Conservation (phyloP, 2,888 invertebrate genomes). For the Drosophila tripunctata region DNA sequence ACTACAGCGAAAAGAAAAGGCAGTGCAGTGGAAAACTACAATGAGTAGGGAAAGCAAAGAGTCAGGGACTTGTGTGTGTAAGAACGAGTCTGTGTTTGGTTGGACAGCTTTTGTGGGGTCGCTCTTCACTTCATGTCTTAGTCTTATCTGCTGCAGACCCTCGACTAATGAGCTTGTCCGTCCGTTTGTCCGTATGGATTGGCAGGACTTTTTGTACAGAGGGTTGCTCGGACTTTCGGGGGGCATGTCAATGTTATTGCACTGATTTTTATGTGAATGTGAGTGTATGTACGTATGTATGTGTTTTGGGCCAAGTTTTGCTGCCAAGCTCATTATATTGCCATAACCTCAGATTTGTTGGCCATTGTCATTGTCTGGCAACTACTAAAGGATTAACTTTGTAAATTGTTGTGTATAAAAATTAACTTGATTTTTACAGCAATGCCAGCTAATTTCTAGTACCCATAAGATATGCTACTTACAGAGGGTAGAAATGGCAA, state of each 20-base stretch:
- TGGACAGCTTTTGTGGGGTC: conserved; percentile 37
- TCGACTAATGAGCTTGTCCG: conserved; percentile 68
- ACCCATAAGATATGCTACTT: background rate
- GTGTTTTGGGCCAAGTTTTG: conserved; percentile 6
- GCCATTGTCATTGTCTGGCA: conserved; percentile 49
- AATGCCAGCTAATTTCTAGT: conserved; percentile 57
- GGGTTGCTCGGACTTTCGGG: conserved; percentile 41
- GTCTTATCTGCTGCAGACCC: conserved; percentile 70
- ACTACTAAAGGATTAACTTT: conserved; percentile 72
- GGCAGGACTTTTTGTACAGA: conserved; percentile 25
- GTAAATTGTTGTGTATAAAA: conserved; percentile 54
- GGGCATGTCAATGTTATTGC: conserved; percentile 73
- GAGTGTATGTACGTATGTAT: conserved; percentile 8
- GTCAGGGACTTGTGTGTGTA: background rate
- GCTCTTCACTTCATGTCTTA: conserved; percentile 48
- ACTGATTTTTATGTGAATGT: conserved; percentile 59
- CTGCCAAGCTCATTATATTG: conserved; percentile 81
- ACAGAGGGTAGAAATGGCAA: conserved; percentile 25
- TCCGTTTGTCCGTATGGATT: conserved; percentile 5
- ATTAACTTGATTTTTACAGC: conserved; percentile 71
- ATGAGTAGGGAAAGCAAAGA: conserved; percentile 3
- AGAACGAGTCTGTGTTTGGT: conserved; percentile 8
- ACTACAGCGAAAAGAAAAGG: conserved; percentile 62
- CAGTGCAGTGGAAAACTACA: conserved; percentile 77
- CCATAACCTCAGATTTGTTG: conserved; percentile 68